phyloP scores from a whole-genome alignment of 2,113 vertebrate species.

The Trichomycterus rosablanca region DNA sequence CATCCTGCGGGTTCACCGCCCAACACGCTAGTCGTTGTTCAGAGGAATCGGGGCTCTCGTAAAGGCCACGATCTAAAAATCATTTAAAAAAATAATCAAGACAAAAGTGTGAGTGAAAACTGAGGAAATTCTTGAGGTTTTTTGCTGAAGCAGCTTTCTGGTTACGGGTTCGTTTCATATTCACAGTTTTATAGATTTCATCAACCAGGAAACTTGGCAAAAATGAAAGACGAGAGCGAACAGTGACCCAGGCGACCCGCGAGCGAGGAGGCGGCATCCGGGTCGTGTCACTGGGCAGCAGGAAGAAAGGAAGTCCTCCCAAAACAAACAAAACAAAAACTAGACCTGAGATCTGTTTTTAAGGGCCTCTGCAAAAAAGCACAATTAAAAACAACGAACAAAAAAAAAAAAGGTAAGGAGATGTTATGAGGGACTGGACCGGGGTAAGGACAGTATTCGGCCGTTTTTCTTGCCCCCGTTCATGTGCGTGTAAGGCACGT shows the following conservation, averaged over 20 bases:
- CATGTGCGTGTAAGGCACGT: constrained; percentile 94
- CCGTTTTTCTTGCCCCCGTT: constrained; percentile 96
- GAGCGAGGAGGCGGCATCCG: too few species aligned
- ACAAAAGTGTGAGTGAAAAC: constrained; percentile 28
- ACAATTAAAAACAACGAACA: constrained; percentile 43
- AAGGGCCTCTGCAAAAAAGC: constrained; percentile 37
- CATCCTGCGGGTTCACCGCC: constrained; percentile 37
- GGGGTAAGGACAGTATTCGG: constrained; percentile 83
- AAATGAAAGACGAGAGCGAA: constrained; percentile 46
- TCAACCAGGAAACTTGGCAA: constrained; percentile 69
- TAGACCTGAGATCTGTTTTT: constrained; percentile 85
- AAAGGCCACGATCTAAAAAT: constrained; percentile 70
- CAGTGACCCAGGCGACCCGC: constrained; percentile 51
- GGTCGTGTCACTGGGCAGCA: constrained; percentile 68
- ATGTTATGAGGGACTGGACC: constrained; percentile 91
- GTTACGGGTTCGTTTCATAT: constrained; percentile 47
- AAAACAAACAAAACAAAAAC: constrained; percentile 45
- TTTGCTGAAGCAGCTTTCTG: constrained; percentile 45
- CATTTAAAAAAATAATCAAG: constrained; percentile 29
- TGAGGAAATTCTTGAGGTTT: constrained; percentile 28
- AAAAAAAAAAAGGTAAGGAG: constrained; percentile 45
- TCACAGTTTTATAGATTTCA: constrained; percentile 77
- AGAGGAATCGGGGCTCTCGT: constrained; percentile 62
- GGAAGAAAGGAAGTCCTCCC: constrained; percentile 53
- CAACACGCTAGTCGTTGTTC: constrained; percentile 50